Base-by-base conservation (phyloP, 1,140 invertebrate species). In the Drosophila repletoides region DNA sequence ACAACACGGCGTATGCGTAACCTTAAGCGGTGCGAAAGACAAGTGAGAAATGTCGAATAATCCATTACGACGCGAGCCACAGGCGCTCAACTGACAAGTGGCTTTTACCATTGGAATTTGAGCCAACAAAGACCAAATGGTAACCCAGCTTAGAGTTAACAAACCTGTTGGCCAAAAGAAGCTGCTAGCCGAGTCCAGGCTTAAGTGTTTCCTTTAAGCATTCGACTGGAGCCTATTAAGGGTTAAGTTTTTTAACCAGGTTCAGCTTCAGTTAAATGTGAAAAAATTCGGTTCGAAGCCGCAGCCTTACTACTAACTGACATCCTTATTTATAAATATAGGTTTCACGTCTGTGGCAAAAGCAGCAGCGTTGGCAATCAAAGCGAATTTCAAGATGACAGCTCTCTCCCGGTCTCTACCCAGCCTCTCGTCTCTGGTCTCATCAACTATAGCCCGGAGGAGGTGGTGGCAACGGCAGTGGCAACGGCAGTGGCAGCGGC, bases 1-100 rank as follows among this genome's bases (percentile, higher is more conserved):
- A n/a, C n/a, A 61, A 48, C 24, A 21, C 40, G 56, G 19, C 58
- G 61, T 59, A 75, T 64, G 67, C 64, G 71, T 68, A 80, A 69
- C 56, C 55, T 34, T 59, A 51, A 38, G 45, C 53, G 40, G 51
- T 43, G 21, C 34, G 40, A 34, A 58, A 4, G 49, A 49, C 58
- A 71, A 45, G 58, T 83, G 74, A 84, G 67, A 77, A 84, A 83
- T 83, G 52, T 48, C 46, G 36, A 59, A 77, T 83, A 83, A 83
- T 83, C 77, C 64, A 83, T 83, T 70, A 73, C 22, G 14, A 40
- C 14, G 12, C 24, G 26, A 5, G 9, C 9, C 36, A 6, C 36
- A 40, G 36, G 2, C 19, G 36, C 36, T 26, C 6, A 14, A 26
- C 56, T 29, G 33, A 52, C 59, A 51, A 61, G 48, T 60, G 56